Percentiles rank a stretch among this genome's conserved stretches.
Evolutionary conservation across 2,888 invertebrate genomes (phyloP).

Genomic region (Pantelozetes paolii): DNA sequence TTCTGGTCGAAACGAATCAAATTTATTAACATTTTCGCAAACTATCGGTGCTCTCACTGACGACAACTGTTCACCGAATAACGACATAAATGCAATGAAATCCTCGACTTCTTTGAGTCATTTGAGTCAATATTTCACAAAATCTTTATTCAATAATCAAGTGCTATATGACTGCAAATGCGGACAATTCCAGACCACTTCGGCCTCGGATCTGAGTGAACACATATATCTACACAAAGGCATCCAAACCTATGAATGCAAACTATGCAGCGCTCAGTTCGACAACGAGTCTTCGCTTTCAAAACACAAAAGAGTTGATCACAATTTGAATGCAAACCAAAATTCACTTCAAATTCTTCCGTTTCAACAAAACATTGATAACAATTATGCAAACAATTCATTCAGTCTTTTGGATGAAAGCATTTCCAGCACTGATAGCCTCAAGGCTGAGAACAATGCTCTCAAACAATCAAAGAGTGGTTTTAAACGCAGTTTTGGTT

Average conservation of each 20-base stretch:
- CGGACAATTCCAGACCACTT: slow-evolving; percentile 10
- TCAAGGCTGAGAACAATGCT: neutral
- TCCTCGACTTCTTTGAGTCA: neutral
- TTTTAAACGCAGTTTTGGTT: neutral
- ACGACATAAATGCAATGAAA: neutral
- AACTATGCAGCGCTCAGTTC: slow-evolving; percentile 8
- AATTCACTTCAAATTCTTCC: slow-evolving; percentile 1
- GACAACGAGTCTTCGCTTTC: slow-evolving; percentile 37
- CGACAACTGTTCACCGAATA: neutral
- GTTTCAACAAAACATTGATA: neutral
- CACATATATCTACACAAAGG: slow-evolving; percentile 33
- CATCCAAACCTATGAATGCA: slow-evolving; percentile 12
- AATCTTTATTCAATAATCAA: neutral
- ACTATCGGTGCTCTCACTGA: neutral
- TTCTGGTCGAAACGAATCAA: neutral
- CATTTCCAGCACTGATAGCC: neutral
- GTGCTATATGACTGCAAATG: slow-evolving; percentile 33
- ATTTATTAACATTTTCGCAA: neutral
- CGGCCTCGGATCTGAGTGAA: neutral
- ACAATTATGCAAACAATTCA: slow-evolving; percentile 9
- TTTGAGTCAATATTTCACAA: slow-evolving; percentile 9
- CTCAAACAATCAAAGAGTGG: neutral
- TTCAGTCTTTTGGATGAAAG: neutral
- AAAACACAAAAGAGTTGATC: slow-evolving; percentile 26
- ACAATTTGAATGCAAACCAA: slow-evolving; percentile 13